Percentiles rank a stretch among this genome's conserved stretches.
Conservation (phyloP, 2,888 invertebrate species). For the Lysandra coridon region DNA sequence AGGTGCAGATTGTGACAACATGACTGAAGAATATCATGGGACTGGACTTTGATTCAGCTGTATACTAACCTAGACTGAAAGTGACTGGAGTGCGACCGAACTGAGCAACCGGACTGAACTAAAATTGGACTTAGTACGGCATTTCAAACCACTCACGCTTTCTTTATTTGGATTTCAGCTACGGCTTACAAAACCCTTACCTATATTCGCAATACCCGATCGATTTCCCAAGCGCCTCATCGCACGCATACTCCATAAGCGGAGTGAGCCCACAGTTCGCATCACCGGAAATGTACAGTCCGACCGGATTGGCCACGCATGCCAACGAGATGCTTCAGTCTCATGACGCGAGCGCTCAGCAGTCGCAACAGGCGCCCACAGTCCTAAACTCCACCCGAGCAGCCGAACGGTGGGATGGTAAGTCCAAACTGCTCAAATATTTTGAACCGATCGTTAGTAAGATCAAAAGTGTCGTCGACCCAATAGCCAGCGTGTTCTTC, state of each 20-base stretch:
- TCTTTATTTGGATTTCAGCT: conserved; percentile 71
- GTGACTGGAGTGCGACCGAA: conserved; percentile 24
- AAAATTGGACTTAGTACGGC: background rate
- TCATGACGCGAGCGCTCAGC: conserved; percentile 74
- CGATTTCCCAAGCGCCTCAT: conserved; percentile 78
- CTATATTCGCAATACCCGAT: conserved; percentile 78
- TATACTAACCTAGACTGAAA: background rate
- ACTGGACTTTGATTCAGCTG: background rate
- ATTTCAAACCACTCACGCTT: conserved; percentile 38
- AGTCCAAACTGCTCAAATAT: conserved; percentile 72
- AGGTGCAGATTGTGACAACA: background rate
- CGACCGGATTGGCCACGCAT: conserved; percentile 65
- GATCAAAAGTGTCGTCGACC: conserved; percentile 63
- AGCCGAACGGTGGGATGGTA: conserved; percentile 77
- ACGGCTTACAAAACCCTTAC: conserved; percentile 76
- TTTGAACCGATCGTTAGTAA: conserved; percentile 69
- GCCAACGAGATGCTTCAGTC: conserved; percentile 70
- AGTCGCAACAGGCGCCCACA: conserved; percentile 74
- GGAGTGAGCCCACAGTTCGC: conserved; percentile 76
- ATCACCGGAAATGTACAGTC: conserved; percentile 73
- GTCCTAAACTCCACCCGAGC: conserved; percentile 69
- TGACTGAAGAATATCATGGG: background rate
- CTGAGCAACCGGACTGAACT: conserved; percentile 35
- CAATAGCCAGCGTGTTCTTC: conserved; percentile 68
- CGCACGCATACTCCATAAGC: conserved; percentile 77